Evolutionary conservation across 1,140 invertebrate genomes (phyloP).

Genomic region (Sycophila sp.): DNA sequence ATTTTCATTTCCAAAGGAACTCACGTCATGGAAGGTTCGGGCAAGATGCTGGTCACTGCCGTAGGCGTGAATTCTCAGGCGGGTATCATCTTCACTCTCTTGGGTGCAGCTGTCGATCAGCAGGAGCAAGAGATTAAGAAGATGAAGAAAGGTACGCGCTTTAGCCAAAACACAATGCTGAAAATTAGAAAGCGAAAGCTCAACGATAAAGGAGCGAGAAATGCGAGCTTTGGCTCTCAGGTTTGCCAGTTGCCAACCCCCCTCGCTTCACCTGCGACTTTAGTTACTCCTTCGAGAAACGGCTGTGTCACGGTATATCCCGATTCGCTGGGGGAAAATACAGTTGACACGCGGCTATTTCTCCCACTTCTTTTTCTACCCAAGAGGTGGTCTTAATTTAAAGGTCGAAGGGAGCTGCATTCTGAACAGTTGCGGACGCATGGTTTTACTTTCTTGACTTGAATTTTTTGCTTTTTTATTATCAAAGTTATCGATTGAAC

Average conservation of each 20-base stretch:
- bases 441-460: slow-evolving; percentile 52
- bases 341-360: slow-evolving; percentile 10
- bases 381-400: slow-evolving; percentile 46
- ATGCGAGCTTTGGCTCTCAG: slow-evolving; percentile 37
- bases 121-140: slow-evolving; percentile 93
- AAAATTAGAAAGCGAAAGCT: background rate
- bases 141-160: slow-evolving; percentile 86
- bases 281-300: slow-evolving; percentile 8
- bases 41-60: slow-evolving; percentile 98
- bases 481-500: slow-evolving; percentile 7
- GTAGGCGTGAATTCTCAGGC: slow-evolving; percentile 99
- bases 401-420: background rate
- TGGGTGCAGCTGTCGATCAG: slow-evolving; percentile 94
- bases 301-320: background rate
- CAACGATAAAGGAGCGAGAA: background rate
- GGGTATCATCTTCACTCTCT: slow-evolving; percentile 98
- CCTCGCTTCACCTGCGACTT: slow-evolving; percentile 39
- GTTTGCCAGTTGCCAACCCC: slow-evolving; percentile 50
- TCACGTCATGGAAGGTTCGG: slow-evolving; percentile 99
- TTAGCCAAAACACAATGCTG: background rate
- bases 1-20: slow-evolving; percentile 75
- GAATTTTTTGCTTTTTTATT: slow-evolving; percentile 39
- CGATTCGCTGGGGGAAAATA: too few relatives aligned
- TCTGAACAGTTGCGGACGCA: slow-evolving; percentile 50
- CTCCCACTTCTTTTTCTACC: slow-evolving; percentile 19